Conservation (phyloP, 1,140 invertebrate species). For the Chrysopa pallens region DNA sequence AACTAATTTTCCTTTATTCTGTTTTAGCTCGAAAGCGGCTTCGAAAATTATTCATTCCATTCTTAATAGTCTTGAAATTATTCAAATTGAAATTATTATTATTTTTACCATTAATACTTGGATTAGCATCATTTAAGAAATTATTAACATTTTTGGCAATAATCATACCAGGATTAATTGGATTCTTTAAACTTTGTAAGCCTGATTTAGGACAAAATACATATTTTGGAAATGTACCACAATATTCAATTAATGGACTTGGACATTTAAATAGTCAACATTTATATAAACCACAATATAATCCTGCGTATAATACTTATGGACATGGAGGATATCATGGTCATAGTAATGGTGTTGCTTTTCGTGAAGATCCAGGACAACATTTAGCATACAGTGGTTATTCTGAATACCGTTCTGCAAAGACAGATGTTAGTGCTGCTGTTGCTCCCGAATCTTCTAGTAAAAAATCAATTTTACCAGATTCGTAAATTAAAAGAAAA, state of each 20-base stretch:
- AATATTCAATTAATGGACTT: slow-evolving; percentile 40
- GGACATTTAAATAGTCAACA: slow-evolving; percentile 24
- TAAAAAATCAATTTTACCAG: slow-evolving; percentile 21
- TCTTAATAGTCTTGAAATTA: slow-evolving; percentile 60
- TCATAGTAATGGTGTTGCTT: slow-evolving; percentile 31
- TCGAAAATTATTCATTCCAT: slow-evolving; percentile 64
- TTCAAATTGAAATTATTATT: slow-evolving; percentile 67
- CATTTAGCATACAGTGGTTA: slow-evolving; percentile 51
- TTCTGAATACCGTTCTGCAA: slow-evolving; percentile 29
- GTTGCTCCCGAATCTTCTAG: slow-evolving; percentile 6
- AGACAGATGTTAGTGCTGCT: slow-evolving; percentile 17
- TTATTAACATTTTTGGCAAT: slow-evolving; percentile 59
- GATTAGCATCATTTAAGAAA: slow-evolving; percentile 66
- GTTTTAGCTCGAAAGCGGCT: slow-evolving; percentile 53
- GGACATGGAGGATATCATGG: slow-evolving; percentile 17
- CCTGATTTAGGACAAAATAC: slow-evolving; percentile 25
- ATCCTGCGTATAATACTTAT: slow-evolving; percentile 9
- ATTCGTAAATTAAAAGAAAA: slow-evolving; percentile 11
- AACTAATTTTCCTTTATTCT: slow-evolving; percentile 3
- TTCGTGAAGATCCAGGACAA: slow-evolving; percentile 37
- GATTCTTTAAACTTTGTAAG: slow-evolving; percentile 62
- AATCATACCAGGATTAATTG: slow-evolving; percentile 54
- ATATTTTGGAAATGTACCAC: slow-evolving; percentile 31
- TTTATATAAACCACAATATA: slow-evolving; percentile 3
- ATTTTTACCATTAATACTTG: slow-evolving; percentile 62